Evolutionary conservation across 2,888 invertebrate genomes (phyloP).

Genomic region (Thecophora atra): DNA sequence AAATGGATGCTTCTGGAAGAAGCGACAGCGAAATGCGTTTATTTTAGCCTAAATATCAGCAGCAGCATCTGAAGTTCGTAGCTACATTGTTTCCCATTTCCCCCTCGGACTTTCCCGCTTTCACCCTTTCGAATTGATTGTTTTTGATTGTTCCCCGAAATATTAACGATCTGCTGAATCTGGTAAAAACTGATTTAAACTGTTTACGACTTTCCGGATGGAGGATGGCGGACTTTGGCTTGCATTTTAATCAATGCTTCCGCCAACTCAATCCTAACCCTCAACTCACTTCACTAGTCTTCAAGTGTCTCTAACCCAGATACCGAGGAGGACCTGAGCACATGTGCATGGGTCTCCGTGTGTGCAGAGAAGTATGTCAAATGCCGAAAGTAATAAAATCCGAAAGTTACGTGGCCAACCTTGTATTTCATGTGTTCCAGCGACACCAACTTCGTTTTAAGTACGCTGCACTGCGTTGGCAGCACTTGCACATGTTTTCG

Average conservation of each 20-base stretch:
- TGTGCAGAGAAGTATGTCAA: conserved; percentile 6
- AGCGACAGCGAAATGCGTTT: conserved; percentile 17
- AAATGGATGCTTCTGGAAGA: not conserved
- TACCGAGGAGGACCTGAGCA: not conserved
- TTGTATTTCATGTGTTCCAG: conserved; percentile 15
- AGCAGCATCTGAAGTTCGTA: no score
- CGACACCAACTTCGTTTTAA: conserved; percentile 3
- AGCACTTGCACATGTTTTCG: no score
- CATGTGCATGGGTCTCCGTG: not conserved
- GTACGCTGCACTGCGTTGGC: no score
- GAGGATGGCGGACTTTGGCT: not conserved
- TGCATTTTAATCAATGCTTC: not conserved
- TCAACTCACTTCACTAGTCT: not conserved
- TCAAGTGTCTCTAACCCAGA: no score
- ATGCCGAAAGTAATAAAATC: conserved; percentile 20
- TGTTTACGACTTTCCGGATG: not conserved
- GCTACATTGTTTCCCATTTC: not conserved
- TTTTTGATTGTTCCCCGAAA: no score
- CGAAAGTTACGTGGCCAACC: conserved; percentile 5
- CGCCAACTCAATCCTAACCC: not conserved
- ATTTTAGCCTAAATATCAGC: not conserved
- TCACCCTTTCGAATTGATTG: no score
- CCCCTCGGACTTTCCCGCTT: not conserved
- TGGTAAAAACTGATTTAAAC: no score
- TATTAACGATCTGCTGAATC: no score